Evolutionary conservation across 37 sponge, comb jelly and placozoan genomes (phyloP).

Genomic region (Hexactinellida sp.): DNA sequence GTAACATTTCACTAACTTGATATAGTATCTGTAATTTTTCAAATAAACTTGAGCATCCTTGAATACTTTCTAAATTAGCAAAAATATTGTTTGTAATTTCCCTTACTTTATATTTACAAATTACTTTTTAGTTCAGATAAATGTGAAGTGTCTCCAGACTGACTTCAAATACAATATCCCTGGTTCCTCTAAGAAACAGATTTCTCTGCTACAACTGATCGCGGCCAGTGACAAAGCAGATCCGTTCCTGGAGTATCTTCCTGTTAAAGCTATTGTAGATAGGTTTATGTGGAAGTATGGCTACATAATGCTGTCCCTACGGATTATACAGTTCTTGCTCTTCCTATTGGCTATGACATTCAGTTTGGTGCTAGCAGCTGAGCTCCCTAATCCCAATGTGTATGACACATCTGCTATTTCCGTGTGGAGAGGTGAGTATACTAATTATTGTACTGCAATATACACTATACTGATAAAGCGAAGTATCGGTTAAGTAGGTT

Average conservation of each 20-base stretch:
- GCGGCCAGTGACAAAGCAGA: background rate
- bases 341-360: background rate
- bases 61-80: too few species aligned
- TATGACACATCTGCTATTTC: conserved; percentile 1
- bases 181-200: background rate
- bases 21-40: too few species aligned
- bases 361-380: background rate
- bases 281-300: background rate
- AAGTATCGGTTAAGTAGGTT: too few species aligned
- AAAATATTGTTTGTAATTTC: too few species aligned
- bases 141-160: background rate
- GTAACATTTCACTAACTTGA: too few species aligned
- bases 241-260: background rate
- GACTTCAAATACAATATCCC: conserved; percentile 1
- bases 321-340: background rate
- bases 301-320: background rate
- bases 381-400: background rate
- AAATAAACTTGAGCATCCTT: too few species aligned
- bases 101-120: background rate
- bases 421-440: background rate
- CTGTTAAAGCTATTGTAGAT: background rate
- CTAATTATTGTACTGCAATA: too few species aligned
- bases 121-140: background rate
- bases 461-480: too few species aligned
- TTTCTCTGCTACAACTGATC: background rate